Evolutionary conservation across 2,888 invertebrate genomes (phyloP).

Genomic region (Tuberolachnus salignus): DNA sequence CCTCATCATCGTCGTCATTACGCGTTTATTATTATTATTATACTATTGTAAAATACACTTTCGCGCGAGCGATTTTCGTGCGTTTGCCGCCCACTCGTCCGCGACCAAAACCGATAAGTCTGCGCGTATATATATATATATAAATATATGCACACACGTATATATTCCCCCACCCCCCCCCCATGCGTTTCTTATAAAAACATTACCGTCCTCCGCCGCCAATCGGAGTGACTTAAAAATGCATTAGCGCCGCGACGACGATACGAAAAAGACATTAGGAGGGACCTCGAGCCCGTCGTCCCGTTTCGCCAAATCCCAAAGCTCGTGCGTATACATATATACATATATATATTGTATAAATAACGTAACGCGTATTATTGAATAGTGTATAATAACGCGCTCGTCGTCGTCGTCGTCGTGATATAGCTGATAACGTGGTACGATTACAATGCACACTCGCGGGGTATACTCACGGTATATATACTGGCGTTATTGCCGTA

Average conservation of each 20-base stretch:
- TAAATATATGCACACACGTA: no score
- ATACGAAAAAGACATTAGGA: conserved; percentile 52
- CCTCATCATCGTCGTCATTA: no score
- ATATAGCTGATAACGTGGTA: no score
- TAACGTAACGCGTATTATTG: conserved; percentile 8
- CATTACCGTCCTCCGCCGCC: conserved; percentile 23
- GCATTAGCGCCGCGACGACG: conserved; percentile 36
- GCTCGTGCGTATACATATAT: background rate
- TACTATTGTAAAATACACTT: background rate
- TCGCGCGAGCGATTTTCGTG: background rate
- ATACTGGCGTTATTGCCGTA: no score
- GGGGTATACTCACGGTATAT: no score
- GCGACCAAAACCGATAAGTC: conserved; percentile 7
- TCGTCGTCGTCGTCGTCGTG: no score
- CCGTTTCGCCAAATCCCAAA: conserved; percentile 26
- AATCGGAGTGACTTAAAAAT: conserved; percentile 41
- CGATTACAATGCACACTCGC: no score
- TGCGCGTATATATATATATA: background rate
- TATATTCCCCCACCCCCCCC: no score
- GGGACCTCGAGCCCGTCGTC: conserved; percentile 2
- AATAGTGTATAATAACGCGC: background rate
- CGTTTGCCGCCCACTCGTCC: conserved; percentile 10
- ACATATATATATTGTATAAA: no score
- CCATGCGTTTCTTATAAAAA: conserved; percentile 21
- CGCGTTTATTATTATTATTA: no score